Evolutionary conservation across 1,140 invertebrate species (phyloP).

Genomic region (Lysiphlebus fabarum): DNA sequence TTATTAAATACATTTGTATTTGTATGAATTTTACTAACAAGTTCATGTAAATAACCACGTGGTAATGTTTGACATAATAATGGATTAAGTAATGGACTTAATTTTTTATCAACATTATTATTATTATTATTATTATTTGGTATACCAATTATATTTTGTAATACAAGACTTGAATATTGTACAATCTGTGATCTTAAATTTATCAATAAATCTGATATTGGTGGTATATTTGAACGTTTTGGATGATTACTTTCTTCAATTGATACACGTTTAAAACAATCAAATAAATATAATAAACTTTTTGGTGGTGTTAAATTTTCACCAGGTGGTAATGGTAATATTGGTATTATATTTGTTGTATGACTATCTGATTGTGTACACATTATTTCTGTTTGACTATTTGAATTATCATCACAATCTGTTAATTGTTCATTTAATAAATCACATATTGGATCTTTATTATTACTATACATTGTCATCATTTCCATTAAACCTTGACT

Average conservation of each 20-base stretch:
- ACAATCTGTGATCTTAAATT: conserved; percentile 64
- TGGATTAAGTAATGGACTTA: conserved; percentile 60
- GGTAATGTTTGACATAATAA: conserved; percentile 66
- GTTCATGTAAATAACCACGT: conserved; percentile 65
- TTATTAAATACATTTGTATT: conserved; percentile 59
- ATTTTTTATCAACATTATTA: conserved; percentile 19
- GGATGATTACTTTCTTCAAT: conserved; percentile 70
- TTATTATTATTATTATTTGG: conserved; percentile 29
- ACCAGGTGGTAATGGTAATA: conserved; percentile 31
- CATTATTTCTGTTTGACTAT: conserved; percentile 34
- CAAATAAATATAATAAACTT: conserved; percentile 61
- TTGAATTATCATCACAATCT: conserved; percentile 53
- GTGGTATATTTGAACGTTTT: conserved; percentile 64
- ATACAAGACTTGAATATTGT: conserved; percentile 60
- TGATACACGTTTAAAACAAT: conserved; percentile 67
- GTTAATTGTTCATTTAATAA: conserved; percentile 49
- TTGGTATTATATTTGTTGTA: conserved; percentile 32
- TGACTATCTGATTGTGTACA: conserved; percentile 29
- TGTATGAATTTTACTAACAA: conserved; percentile 59
- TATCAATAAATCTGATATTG: conserved; percentile 58
- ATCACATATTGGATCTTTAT: conserved; percentile 62
- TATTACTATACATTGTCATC: conserved; percentile 60
- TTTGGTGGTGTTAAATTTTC: conserved; percentile 43
- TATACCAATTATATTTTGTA: conserved; percentile 59
- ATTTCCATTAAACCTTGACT: conserved; percentile 70